Conservation (phyloP, 2,888 invertebrate genomes). For the Chalcosyrphus nemorum region DNA sequence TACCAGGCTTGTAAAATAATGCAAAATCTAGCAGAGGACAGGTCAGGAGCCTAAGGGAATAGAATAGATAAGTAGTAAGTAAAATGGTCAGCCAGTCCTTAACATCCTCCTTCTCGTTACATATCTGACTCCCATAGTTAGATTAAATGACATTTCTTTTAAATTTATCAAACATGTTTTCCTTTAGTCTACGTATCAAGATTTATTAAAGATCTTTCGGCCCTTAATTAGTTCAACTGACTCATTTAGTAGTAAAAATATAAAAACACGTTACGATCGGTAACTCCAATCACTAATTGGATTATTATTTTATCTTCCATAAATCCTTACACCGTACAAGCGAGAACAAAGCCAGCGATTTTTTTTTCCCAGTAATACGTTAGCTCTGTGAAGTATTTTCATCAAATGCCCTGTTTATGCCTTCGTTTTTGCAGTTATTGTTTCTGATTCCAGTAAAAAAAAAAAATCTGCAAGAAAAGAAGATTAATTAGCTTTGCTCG, state of each 20-base stretch:
- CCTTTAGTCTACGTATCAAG: too few relatives aligned
- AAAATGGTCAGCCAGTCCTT: too few relatives aligned
- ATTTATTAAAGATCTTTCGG: too few relatives aligned
- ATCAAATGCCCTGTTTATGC: constrained; percentile 48
- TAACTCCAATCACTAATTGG: background rate
- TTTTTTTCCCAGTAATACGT: background rate
- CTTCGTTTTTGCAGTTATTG: constrained; percentile 55
- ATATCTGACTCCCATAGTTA: too few relatives aligned
- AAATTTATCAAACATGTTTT: too few relatives aligned
- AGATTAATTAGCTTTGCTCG: constrained; percentile 68
- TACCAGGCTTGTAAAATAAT: too few relatives aligned
- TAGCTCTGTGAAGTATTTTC: constrained; percentile 27
- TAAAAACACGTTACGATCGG: background rate
- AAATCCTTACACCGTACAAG: background rate
- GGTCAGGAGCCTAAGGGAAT: too few relatives aligned
- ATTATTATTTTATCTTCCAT: background rate
- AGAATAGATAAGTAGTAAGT: too few relatives aligned
- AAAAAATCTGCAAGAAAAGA: constrained; percentile 57
- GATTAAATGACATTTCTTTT: too few relatives aligned
- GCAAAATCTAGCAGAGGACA: too few relatives aligned
- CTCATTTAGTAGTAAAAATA: background rate
- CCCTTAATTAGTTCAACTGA: too few relatives aligned
- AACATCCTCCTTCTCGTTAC: too few relatives aligned
- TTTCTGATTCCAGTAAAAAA: constrained; percentile 36
- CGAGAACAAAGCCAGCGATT: background rate